Evolutionary conservation across 2,888 invertebrate species (phyloP).

Genomic region (Phymatocera aterrima): DNA sequence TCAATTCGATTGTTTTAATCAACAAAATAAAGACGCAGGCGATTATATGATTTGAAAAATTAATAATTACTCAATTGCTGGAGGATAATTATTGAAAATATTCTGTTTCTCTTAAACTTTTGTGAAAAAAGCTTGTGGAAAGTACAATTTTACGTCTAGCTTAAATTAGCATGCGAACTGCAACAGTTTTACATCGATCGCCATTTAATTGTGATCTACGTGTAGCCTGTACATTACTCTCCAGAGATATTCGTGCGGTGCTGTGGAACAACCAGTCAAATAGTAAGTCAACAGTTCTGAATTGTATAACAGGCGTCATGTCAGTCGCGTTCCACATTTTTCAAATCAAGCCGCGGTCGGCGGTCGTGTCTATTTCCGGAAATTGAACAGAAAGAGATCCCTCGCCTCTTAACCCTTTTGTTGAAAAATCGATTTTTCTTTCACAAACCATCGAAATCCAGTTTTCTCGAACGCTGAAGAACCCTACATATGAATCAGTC

Average conservation of each 20-base stretch:
- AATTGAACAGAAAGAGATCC: not conserved
- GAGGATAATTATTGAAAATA: not conserved
- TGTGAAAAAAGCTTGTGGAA: not conserved
- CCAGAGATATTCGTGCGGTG: not conserved
- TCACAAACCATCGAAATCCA: not conserved
- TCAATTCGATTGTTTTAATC: not conserved
- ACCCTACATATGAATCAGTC: not conserved
- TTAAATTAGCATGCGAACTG: not conserved
- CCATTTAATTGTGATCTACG: not conserved
- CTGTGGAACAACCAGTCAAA: not conserved
- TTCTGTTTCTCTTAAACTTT: not conserved
- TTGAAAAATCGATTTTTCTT: not conserved
- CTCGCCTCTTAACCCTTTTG: not conserved
- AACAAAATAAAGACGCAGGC: not conserved
- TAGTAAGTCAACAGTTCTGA: slow-evolving; percentile 6
- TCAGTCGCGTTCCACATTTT: not conserved
- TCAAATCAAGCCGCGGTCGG: not conserved
- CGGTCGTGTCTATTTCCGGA: not conserved
- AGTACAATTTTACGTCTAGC: not conserved
- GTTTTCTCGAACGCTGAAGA: not conserved
- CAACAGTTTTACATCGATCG: not conserved
- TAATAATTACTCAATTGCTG: not conserved
- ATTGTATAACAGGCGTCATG: not conserved
- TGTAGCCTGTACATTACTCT: not conserved
- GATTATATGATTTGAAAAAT: not conserved